Evolutionary conservation across 2,113 vertebrate species (phyloP), one percentile per base, ranked within the genome.

Genomic region (Patagioenas fasciata): DNA sequence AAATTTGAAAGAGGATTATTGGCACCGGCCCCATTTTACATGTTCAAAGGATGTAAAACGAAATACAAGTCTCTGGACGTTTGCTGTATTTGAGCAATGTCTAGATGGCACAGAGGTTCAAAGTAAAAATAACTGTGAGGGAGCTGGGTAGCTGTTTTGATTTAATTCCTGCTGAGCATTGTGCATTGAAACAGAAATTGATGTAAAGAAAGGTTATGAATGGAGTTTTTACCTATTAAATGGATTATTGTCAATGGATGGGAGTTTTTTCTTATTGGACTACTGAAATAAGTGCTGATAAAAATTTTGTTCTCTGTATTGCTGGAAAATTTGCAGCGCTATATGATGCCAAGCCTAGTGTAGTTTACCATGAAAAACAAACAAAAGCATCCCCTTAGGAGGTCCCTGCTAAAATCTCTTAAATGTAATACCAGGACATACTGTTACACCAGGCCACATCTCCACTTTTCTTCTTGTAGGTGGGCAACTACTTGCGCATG

Each of bases 401-500:
- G 40, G 25, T 42, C 8, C 10, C 28, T 80, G 11, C 44, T 47
- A 47, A 54, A 65, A 6, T 26, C 21, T 66, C 64, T 53, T 24
- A 11, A 26, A 10, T 38, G 23, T 32, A 69, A 34, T 6, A 19
- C 28, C 26, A 64, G 54, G 48, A n/a, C 26, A 4, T 26, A 9
- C 47, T 47, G 24, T 53, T 69, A 29, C 19, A 15, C 26, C 23
- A 54, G 62, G 92, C 78, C 73, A 66, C 0, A 0, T 69, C 11
- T 86, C 34, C 26, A 3, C 56, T 74, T 97, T 88, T 90, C 48
- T 85, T 54, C 94, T 61, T 92, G 51, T 94, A 99, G 99, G 99
- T 99, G 95, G 99, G 99, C 50, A 99, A 99, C 97, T 99, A 99
- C 95, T 80, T 99, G 94, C 99, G 99, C 51, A 99, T 99, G 99